These are phyloP conservation scores for Mungos mungo DNA, from an alignment of 2,113 vertebrate genomes.

Conservation along the genomic window DNA sequence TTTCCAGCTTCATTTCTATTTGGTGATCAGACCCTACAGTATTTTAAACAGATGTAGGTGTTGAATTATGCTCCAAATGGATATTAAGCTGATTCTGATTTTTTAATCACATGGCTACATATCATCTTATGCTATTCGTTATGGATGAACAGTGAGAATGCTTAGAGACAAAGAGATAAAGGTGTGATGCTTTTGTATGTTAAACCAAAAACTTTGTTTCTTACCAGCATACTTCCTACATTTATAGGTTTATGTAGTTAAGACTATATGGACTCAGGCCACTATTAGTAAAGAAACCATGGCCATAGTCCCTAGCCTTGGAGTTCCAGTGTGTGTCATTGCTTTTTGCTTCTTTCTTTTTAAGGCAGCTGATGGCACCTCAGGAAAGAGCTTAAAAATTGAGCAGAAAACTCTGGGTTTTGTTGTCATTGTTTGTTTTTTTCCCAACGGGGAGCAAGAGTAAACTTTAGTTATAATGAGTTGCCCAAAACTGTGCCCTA, in stretches of 20 bases:
- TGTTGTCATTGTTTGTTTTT: neutral
- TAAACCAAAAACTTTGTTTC: neutral
- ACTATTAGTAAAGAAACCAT: neutral
- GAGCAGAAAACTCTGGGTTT: neutral
- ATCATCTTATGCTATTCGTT: neutral
- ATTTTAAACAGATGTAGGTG: neutral
- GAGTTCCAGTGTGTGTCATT: neutral
- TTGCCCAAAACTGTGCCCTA: neutral
- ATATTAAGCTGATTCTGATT: neutral
- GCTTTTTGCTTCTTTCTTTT: neutral
- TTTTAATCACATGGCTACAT: neutral
- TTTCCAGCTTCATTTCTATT: slow-evolving; percentile 27
- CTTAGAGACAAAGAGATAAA: neutral
- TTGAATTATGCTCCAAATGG: neutral
- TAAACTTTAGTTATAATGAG: neutral
- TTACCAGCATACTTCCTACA: neutral
- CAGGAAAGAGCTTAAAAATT: neutral
- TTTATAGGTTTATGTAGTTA: neutral
- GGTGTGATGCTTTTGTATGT: neutral
- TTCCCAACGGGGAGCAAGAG: neutral
- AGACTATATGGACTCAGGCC: neutral
- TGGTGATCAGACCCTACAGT: neutral
- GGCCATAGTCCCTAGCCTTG: neutral
- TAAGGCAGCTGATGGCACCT: neutral
- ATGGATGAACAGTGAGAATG: neutral